Conservation (phyloP, 2,888 invertebrate genomes). For the Ophioninae sp. region DNA sequence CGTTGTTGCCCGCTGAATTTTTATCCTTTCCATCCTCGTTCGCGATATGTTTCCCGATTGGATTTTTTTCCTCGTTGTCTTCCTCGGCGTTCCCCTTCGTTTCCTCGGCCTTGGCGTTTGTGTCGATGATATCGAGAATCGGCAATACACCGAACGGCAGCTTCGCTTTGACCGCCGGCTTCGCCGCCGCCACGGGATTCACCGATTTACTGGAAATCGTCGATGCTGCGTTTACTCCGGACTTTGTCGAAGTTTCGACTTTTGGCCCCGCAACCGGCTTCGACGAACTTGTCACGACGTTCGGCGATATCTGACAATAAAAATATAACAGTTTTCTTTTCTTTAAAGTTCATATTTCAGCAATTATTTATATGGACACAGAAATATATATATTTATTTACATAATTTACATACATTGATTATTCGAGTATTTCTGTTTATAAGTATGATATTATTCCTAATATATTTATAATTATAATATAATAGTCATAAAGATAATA, state of each 20-base stretch:
- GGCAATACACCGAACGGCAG: slow-evolving; percentile 77
- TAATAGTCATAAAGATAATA: too few relatives aligned
- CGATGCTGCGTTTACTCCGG: slow-evolving; percentile 63
- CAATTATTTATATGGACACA: neutral
- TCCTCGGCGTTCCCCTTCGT: slow-evolving; percentile 47
- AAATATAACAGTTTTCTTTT: slow-evolving; percentile 1
- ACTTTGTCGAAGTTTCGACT: slow-evolving; percentile 64
- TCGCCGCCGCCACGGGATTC: slow-evolving; percentile 45
- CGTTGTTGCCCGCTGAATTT: slow-evolving; percentile 45
- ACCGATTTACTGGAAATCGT: slow-evolving; percentile 63
- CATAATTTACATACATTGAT: too few relatives aligned
- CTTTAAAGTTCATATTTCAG: neutral
- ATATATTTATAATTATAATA: too few relatives aligned
- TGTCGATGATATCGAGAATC: slow-evolving; percentile 74
- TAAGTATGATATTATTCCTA: too few relatives aligned
- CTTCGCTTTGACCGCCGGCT: slow-evolving; percentile 70
- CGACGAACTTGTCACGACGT: slow-evolving; percentile 62
- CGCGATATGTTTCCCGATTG: slow-evolving; percentile 44
- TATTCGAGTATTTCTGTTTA: too few relatives aligned
- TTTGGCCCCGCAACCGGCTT: slow-evolving; percentile 54
- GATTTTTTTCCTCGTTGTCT: slow-evolving; percentile 61
- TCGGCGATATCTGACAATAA: slow-evolving; percentile 61
- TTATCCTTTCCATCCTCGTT: slow-evolving; percentile 59
- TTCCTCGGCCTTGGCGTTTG: slow-evolving; percentile 63
- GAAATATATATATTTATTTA: neutral